Evolutionary conservation across 2,888 invertebrate species (phyloP), one percentile per base, ranked within the genome.

Genomic region (Aleiodes alternator): DNA sequence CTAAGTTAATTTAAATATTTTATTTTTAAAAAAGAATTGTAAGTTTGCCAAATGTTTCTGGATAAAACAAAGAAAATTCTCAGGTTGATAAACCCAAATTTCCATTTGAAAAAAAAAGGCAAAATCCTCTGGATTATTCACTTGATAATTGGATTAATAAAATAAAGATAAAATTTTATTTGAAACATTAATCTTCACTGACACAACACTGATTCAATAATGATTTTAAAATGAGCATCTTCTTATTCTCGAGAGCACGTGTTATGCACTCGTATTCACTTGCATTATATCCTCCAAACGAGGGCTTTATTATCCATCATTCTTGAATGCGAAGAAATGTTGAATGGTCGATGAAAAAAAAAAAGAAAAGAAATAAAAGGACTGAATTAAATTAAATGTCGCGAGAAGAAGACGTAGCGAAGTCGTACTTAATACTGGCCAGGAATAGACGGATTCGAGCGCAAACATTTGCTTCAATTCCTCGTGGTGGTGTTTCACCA

Each of bases 391-490:
- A 53, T 79, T 73, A 79, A 79, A 70, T 23, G 23, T 23, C 23
- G 73, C 81, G 83, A 82, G 79, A 80, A 81, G 77, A 80, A 75
- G 78, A 78, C 85, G 83, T 85, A 84, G 84, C 87, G 83, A 79
- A 81, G 83, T 83, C 86, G 79, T 82, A 83, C 80, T 82, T 81
- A 79, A 82, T 79, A 88, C 88, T 88, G 88, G 43, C 88, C 87
- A 87, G 87, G 88, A 88, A 88, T 88, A 88, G 86, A 87, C 82
- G 81, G 84, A 81, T 81, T 23, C 80, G 80, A 82, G 80, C n/a
- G 77, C 75, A 79, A 69, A 81, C 77, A 79, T 72, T 79, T 80
- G 81, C 82, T 80, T 80, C 81, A 83, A 82, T 81, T 82, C 83
- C 82, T 81, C 81, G 82, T 82, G 81, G 81, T 80, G 78, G 73